A percentile compares a stretch with the other conserved stretches of the same genome.
These are phyloP conservation scores for Hypothenemus hampei DNA, from an alignment of 1,140 invertebrate species.

Conservation along the genomic window DNA sequence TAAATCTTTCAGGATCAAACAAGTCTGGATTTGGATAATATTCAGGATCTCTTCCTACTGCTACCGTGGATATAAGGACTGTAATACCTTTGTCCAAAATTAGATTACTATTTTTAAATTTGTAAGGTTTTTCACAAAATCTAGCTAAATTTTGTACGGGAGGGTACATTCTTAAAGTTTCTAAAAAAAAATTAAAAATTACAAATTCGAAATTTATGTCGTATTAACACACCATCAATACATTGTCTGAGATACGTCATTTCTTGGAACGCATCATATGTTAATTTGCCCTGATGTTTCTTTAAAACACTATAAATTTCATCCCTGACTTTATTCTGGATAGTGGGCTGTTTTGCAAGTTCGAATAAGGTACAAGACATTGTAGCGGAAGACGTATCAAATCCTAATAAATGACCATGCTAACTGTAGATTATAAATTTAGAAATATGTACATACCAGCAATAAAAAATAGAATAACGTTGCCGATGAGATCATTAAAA, in stretches of 20 bases:
- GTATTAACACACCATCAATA: slow-evolving; percentile 42
- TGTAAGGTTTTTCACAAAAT: slow-evolving; percentile 44
- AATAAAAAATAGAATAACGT: slow-evolving; percentile 18
- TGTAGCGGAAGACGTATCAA: slow-evolving; percentile 49
- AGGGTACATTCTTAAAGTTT: slow-evolving; percentile 60
- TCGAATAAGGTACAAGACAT: slow-evolving; percentile 50
- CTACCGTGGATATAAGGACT: slow-evolving; percentile 45
- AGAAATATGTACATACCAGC: slow-evolving; percentile 10
- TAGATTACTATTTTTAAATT: slow-evolving; percentile 42
- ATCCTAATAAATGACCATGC: slow-evolving; percentile 40
- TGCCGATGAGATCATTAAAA: slow-evolving; percentile 20
- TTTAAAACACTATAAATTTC: slow-evolving; percentile 48
- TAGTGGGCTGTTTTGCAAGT: slow-evolving; percentile 46
- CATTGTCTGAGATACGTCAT: slow-evolving; percentile 55
- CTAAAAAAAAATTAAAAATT: slow-evolving; percentile 25
- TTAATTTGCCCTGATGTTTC: slow-evolving; percentile 49
- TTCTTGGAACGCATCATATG: slow-evolving; percentile 54
- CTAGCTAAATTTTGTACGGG: slow-evolving; percentile 54
- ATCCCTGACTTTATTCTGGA: slow-evolving; percentile 47
- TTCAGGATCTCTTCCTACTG: slow-evolving; percentile 43
- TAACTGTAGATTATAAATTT: background rate
- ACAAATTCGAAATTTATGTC: background rate
- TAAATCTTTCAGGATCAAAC: slow-evolving; percentile 49
- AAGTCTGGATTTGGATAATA: slow-evolving; percentile 53
- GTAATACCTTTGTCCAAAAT: slow-evolving; percentile 45